These are phyloP conservation scores for Heliconius ethilla DNA, from an alignment of 2,888 invertebrate genomes.

Conservation along the genomic window DNA sequence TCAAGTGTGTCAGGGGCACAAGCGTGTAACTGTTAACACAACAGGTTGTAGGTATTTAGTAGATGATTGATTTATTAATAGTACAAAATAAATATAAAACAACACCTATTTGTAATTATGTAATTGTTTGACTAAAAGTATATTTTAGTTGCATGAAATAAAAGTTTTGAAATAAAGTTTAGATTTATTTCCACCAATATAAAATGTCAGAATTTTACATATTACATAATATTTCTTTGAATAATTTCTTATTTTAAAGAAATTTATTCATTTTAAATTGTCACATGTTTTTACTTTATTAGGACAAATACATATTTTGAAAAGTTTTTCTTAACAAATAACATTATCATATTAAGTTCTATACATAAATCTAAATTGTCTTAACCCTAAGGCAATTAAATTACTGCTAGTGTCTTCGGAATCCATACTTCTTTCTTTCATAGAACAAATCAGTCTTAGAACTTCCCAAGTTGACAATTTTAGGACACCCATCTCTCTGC, in stretches of 20 bases:
- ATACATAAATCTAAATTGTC: constrained; percentile 6
- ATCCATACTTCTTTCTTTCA: constrained; percentile 99
- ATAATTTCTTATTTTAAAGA: neutral
- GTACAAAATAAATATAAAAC: neutral
- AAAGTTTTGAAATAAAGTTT: neutral
- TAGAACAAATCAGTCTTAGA: constrained; percentile 99
- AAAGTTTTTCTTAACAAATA: neutral
- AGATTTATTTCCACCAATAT: constrained; percentile 11
- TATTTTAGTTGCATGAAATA: constrained; percentile 4
- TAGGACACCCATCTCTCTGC: constrained; percentile 99
- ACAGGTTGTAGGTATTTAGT: neutral
- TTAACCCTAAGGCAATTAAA: constrained; percentile 24
- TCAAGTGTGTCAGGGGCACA: too few relatives aligned
- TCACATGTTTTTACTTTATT: neutral
- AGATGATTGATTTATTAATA: constrained; percentile 1
- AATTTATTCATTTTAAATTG: neutral
- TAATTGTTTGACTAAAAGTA: neutral
- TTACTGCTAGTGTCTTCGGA: constrained; percentile 90
- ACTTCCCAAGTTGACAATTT: constrained; percentile 99
- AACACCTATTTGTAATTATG: neutral
- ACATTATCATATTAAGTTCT: constrained; percentile 3
- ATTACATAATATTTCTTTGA: neutral
- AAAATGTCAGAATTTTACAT: neutral
- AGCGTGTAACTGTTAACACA: too few relatives aligned
- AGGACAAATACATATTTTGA: neutral